Evolutionary conservation across 1,140 invertebrate genomes (phyloP).

Genomic region (Hylaeus anthracinus): DNA sequence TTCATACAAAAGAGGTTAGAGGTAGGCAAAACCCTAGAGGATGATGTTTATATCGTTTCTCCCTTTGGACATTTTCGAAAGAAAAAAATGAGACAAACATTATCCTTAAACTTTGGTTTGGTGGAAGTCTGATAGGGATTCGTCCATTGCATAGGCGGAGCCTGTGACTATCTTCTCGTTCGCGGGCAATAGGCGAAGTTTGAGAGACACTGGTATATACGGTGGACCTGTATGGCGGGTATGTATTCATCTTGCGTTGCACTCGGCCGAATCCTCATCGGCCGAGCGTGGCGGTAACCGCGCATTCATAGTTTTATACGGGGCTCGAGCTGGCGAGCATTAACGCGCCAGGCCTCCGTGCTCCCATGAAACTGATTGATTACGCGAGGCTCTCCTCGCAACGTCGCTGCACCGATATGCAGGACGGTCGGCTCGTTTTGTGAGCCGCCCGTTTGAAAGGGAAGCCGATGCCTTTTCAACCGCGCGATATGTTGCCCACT

Average conservation of each 20-base stretch:
- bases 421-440: constrained; percentile 48
- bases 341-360: constrained; percentile 57
- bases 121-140: too few relatives aligned
- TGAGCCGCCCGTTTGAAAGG: constrained; percentile 61
- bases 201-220: too few relatives aligned
- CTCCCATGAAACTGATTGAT: constrained; percentile 74
- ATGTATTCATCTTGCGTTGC: constrained; percentile 64
- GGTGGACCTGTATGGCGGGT: constrained; percentile 8
- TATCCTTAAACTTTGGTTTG: too few relatives aligned
- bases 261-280: constrained; percentile 51
- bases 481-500: constrained; percentile 54
- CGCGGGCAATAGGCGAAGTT: too few relatives aligned
- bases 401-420: constrained; percentile 50
- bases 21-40: too few relatives aligned
- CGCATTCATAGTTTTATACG: constrained; percentile 52
- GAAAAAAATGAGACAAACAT: too few relatives aligned
- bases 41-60: too few relatives aligned
- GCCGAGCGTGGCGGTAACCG: constrained; percentile 15
- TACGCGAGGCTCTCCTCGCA: constrained; percentile 64
- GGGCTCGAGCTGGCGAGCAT: constrained; percentile 35
- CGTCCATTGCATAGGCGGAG: too few relatives aligned
- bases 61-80: too few relatives aligned
- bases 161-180: too few relatives aligned
- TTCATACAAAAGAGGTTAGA: too few relatives aligned
- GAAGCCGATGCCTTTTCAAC: constrained; percentile 69